A percentile compares a stretch with the other conserved stretches of the same genome.
These are phyloP conservation scores for Pelmatolapia mariae DNA, from an alignment of 2,113 vertebrate genomes.

Conservation along the genomic window DNA sequence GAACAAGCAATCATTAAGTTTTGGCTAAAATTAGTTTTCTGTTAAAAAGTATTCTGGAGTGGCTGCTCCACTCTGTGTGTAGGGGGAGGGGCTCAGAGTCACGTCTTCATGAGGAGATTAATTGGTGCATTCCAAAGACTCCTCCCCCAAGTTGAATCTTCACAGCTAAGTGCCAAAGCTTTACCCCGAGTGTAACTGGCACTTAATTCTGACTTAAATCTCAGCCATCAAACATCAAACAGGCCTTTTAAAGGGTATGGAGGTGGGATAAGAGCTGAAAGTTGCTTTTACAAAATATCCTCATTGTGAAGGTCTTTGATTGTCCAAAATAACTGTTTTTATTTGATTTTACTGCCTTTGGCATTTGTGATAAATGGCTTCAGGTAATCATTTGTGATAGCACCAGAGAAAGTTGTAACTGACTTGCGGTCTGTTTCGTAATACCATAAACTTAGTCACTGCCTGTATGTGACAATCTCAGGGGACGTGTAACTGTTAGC, in stretches of 20 bases:
- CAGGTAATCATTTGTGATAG: accelerated
- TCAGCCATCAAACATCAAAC: neutral
- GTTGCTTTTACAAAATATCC: neutral
- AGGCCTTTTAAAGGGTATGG: neutral
- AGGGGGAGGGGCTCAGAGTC: neutral
- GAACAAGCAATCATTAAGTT: accelerated
- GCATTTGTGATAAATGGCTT: neutral
- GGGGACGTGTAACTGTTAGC: neutral
- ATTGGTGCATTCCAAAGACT: neutral
- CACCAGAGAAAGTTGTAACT: neutral
- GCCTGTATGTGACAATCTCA: neutral
- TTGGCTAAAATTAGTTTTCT: neutral
- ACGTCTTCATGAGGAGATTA: neutral
- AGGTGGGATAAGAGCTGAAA: accelerated
- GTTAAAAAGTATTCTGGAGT: neutral
- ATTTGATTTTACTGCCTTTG: neutral
- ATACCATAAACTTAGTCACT: neutral
- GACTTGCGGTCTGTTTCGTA: accelerated
- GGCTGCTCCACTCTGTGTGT: neutral
- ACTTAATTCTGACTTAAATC: neutral
- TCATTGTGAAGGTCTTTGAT: neutral
- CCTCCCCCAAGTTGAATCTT: neutral
- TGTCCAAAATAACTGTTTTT: accelerated
- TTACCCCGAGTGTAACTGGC: neutral
- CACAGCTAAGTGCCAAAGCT: neutral